Base-by-base conservation (phyloP, 2,888 invertebrate genomes). In the Hypomecis atomaria region DNA sequence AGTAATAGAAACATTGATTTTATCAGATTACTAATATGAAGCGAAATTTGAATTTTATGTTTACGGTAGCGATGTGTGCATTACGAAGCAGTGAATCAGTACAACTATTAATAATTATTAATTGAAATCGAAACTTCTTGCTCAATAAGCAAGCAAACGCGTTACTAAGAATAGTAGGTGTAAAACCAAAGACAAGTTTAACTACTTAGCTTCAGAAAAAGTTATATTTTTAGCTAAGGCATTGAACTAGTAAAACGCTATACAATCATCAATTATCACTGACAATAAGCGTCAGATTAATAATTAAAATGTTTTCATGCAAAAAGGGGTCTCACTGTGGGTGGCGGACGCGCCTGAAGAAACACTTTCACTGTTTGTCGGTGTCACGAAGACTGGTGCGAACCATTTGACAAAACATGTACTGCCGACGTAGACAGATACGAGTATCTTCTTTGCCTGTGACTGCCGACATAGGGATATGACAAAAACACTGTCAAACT, bases 321-420 rank as follows among this genome's bases (percentile, higher is more conserved):
- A 84, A 84, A 84, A 83, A 66, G 61, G 58, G 55, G 62, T 54
- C 62, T 62, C 34, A 49, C 52, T 62, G 76, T 73, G 73, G 75
- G 71, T 76, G 82, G 77, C 78, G 76, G 79, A 78, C 76, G 73
- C 73, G 69, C 73, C 69, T 71, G 62, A 71, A 77, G 77, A 76
- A 79, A 86, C 86, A 89, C 91, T 91, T 91, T 91, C 90, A 88
- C 91, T 86, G 78, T 78, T 83, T 83, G 81, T 81, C 83, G 82
- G 82, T 85, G 84, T 86, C 62, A 63, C 59, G 63, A 53, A 61
- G 52, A 62, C 58, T 10, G 36, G 52, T 38, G 62, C 57, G 45
- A 48, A 53, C 52, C n/a, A 47, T 47, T 56, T 40, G 33, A 40
- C 45, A 59, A 49, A 44, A 42, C 36, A 33, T 54, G 34, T 44